A percentile compares a stretch with the other conserved stretches of the same genome.
Evolutionary conservation across 2,113 vertebrate genomes (phyloP).

Genomic region (Carettochelys insculpta): DNA sequence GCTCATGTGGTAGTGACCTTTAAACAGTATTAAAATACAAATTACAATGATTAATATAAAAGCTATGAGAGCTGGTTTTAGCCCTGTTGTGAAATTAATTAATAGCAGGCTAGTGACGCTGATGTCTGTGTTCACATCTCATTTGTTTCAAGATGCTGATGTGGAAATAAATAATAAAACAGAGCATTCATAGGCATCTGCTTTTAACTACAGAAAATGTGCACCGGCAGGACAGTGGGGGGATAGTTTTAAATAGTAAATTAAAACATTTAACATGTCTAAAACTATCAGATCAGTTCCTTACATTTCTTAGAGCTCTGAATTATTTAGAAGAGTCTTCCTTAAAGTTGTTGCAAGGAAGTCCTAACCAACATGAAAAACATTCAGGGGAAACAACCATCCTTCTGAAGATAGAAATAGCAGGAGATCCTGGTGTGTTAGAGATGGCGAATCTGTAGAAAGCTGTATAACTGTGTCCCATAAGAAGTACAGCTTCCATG

Average conservation of each 20-base stretch:
- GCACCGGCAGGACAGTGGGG: background rate
- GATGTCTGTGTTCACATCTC: background rate
- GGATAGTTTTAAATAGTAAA: conserved; percentile 8
- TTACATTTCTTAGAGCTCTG: conserved; percentile 23
- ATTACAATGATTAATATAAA: background rate
- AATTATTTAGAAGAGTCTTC: background rate
- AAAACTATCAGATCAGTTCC: conserved; percentile 10
- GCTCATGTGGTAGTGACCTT: background rate
- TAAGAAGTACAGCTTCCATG: fast-evolving
- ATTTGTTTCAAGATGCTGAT: background rate
- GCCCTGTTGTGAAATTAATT: conserved; percentile 11
- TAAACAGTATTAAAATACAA: background rate
- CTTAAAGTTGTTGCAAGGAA: background rate
- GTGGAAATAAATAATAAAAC: background rate
- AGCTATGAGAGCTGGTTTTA: background rate
- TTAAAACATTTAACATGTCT: background rate
- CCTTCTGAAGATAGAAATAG: conserved; percentile 36
- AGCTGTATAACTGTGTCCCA: fast-evolving
- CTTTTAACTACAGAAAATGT: conserved; percentile 1
- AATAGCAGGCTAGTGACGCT: background rate
- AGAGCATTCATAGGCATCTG: background rate
- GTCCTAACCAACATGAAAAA: background rate
- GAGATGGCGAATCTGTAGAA: background rate
- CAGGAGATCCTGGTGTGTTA: fast-evolving
- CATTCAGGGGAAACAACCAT: background rate